Evolutionary conservation across 2,888 invertebrate species (phyloP).

Genomic region (Nycteola revayana): DNA sequence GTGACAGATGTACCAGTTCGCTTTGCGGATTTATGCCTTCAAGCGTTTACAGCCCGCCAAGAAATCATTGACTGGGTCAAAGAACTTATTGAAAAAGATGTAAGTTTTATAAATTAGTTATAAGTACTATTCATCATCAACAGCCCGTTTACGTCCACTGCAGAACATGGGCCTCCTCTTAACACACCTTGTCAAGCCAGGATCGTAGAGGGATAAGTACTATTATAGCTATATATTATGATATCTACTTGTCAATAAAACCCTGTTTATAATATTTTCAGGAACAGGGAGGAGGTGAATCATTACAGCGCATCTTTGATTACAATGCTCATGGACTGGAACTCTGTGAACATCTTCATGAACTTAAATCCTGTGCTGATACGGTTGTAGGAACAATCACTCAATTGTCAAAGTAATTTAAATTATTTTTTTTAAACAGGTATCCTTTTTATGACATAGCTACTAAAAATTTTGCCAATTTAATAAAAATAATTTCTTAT

Average conservation of each 20-base stretch:
- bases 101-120: conserved; percentile 38
- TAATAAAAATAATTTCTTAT: no score
- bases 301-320: conserved; percentile 50
- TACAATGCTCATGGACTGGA: conserved; percentile 64
- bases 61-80: conserved; percentile 74
- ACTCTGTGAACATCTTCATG: conserved; percentile 59
- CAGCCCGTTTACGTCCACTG: no score
- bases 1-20: conserved; percentile 52
- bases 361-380: conserved; percentile 55
- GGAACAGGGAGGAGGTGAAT: conserved; percentile 43
- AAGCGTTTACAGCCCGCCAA: conserved; percentile 65
- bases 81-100: conserved; percentile 51
- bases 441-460: neutral
- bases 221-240: no score
- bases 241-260: no score
- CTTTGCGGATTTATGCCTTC: conserved; percentile 67
- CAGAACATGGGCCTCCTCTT: no score
- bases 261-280: conserved; percentile 11
- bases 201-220: no score
- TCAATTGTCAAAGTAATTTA: conserved; percentile 59
- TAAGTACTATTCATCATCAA: no score
- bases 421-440: conserved; percentile 1
- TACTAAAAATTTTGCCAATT: neutral
- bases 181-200: no score
- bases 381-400: conserved; percentile 52